Conservation (phyloP, 2,113 vertebrate species). For the Apodemus speciosus region DNA sequence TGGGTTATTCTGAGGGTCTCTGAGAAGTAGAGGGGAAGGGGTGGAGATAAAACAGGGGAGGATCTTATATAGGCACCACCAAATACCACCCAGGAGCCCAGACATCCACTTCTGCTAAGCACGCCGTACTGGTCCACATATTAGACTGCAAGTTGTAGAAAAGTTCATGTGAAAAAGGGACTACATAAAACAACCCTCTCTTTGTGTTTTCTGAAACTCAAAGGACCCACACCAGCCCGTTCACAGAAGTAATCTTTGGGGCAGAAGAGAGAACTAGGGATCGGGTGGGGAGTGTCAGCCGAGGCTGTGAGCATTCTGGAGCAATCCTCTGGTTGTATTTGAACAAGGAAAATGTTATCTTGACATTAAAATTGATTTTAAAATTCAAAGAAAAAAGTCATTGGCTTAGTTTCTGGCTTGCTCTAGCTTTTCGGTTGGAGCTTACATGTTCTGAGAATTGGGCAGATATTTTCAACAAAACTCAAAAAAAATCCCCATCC, state of each 20-base stretch:
- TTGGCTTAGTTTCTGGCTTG: conserved; percentile 56
- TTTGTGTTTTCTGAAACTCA: background rate
- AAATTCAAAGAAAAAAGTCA: conserved; percentile 50
- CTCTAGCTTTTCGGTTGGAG: background rate
- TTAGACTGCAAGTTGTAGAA: background rate
- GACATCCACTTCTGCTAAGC: too few relatives aligned
- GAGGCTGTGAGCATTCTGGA: background rate
- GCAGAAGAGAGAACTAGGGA: background rate
- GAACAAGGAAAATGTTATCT: conserved; percentile 49
- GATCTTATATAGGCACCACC: background rate
- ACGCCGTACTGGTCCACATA: background rate
- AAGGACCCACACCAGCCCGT: background rate
- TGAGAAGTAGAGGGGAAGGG: background rate
- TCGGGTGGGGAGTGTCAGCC: background rate
- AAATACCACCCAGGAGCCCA: background rate
- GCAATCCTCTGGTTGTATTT: conserved; percentile 34
- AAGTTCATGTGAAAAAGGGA: background rate
- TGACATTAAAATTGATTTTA: conserved; percentile 61
- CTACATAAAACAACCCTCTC: too few relatives aligned
- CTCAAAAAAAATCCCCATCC: background rate
- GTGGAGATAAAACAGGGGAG: background rate
- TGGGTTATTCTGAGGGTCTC: background rate
- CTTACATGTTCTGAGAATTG: background rate
- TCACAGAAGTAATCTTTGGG: background rate
- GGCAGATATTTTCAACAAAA: conserved; percentile 47